Percentiles rank a stretch among this genome's conserved stretches.
Conservation (phyloP, 2,888 invertebrate species). For the Callyntrura guangdongensis region DNA sequence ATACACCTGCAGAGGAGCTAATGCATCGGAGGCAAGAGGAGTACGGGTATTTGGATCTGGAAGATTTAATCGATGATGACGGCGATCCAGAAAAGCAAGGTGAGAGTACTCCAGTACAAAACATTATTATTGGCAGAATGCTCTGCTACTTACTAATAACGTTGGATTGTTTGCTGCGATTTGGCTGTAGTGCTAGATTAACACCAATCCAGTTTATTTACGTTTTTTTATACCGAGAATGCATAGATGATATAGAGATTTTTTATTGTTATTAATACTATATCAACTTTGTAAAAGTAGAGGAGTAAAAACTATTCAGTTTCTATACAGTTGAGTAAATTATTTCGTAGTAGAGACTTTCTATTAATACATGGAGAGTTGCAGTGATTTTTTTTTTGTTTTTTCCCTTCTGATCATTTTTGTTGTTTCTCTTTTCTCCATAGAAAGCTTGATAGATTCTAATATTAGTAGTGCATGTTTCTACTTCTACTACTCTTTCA, state of each 20-base stretch:
- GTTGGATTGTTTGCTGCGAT: not conserved
- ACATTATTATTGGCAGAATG: not conserved
- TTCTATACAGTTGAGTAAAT: not conserved
- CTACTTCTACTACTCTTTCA: not conserved
- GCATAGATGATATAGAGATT: too few species aligned
- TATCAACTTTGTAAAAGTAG: not conserved
- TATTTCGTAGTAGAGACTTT: not conserved
- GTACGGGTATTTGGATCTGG: conserved; percentile 86
- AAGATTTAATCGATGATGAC: conserved; percentile 86
- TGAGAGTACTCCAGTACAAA: conserved; percentile 82
- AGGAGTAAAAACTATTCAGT: not conserved
- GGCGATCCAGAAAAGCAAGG: conserved; percentile 86
- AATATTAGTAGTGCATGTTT: conserved; percentile 5
- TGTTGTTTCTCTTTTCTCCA: too few species aligned
- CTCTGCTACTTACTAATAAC: not conserved
- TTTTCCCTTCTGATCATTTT: not conserved
- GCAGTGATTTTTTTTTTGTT: not conserved
- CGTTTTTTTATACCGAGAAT: not conserved
- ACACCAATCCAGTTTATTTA: not conserved
- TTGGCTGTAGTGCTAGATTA: not conserved
- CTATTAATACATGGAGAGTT: not conserved
- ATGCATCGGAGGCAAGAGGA: conserved; percentile 85
- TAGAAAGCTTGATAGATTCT: not conserved
- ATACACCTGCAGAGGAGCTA: conserved; percentile 85
- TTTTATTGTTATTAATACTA: not conserved